Evolutionary conservation across 2,113 vertebrate genomes (phyloP).

Genomic region (Stomatorhinus ivindoensis): DNA sequence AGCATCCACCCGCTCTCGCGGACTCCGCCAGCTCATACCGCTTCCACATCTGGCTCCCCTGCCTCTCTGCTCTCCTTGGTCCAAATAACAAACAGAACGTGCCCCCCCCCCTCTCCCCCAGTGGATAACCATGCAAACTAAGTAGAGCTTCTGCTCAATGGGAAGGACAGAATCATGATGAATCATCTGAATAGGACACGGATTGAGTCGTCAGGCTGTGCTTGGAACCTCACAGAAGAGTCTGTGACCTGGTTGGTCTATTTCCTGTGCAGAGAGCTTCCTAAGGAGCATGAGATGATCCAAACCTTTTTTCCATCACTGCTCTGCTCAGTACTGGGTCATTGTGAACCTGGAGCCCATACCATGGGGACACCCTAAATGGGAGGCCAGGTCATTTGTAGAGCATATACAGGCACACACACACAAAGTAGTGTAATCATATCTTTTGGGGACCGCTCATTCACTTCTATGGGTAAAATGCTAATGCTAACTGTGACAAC

Average conservation of each 20-base stretch:
- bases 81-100: background rate
- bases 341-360: background rate
- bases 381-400: background rate
- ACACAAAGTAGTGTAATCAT: no score
- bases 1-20: background rate
- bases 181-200: background rate
- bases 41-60: background rate
- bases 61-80: background rate
- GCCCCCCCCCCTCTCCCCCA: background rate
- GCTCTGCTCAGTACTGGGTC: background rate
- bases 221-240: background rate
- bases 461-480: no score
- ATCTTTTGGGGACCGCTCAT: no score
- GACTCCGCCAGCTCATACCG: background rate
- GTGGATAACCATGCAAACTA: background rate
- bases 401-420: background rate
- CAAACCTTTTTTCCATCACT: background rate
- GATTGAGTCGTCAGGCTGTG: background rate
- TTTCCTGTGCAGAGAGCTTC: background rate
- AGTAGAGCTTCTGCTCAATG: background rate
- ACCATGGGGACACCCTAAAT: background rate
- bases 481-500: no score
- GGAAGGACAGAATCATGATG: background rate
- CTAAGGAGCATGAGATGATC: background rate
- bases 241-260: background rate